Base-by-base conservation (phyloP, 2,888 invertebrate species). In the Lasioglossum vierecki region DNA sequence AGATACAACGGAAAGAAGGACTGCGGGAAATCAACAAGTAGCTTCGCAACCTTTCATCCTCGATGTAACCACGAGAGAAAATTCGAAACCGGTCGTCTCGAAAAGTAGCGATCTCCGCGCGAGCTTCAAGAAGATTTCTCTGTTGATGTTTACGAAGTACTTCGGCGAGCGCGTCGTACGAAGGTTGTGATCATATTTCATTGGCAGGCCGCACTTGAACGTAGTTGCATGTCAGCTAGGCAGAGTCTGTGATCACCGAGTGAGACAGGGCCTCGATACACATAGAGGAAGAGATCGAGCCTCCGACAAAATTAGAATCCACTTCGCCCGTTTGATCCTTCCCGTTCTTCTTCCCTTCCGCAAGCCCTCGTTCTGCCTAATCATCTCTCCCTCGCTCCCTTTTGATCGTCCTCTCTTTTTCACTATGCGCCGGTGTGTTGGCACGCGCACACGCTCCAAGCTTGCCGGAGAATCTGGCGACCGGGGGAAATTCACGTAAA, bases 251-350 rank as follows among this genome's bases (percentile, higher is more conserved):
- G 83, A 79, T 89, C 87, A 83, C 80, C 84, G 88, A 78, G 82
- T 79, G 60, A 77, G 75, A 85, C 30, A 30, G 83, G 30, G 66
- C 57, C 83, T 49, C 79, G 81, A 81, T 87, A 87, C 84, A 83
- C 75, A 5, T 4, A 35, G 18, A 35, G 66, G 13, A 60, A 26
- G 13, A 66, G 35, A 66, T 66, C 70, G 75, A 76, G 83, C 76
- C 85, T 82, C 78, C 22, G 87, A 86, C 91, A 92, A 92, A 92
- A 92, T 93, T 93, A 92, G 91, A 92, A 90, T 90, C 91, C 90
- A 91, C 91, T 92, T 89, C 88, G 89, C 82, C 85, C 90, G 89
- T 90, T 82, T 90, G 89, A 88, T 92, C 91, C 88, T 88, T 86
- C 80, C 85, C 89, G 76, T 44, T 84, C 89, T 79, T 81, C 72